Base-by-base conservation (phyloP, 2,888 invertebrate species). In the Maniola hyperantus region DNA sequence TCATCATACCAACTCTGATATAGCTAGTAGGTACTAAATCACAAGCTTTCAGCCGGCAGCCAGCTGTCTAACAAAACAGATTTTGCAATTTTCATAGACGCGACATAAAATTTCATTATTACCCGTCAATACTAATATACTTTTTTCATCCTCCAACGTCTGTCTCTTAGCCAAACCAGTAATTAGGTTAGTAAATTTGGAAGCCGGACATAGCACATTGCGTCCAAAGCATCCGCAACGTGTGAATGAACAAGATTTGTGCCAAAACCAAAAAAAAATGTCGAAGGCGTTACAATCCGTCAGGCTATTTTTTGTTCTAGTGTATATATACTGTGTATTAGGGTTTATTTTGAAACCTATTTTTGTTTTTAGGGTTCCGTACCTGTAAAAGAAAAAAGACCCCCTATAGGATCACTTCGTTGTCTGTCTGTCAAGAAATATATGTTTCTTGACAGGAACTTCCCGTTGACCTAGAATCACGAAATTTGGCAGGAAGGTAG, bases 201-300 rank as follows among this genome's bases (percentile, higher is more conserved):
- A 61, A 61, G 58, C 68, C 67, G 70, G 58, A 57, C 66, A 63
- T 67, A 58, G 51, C 66, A 66, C 67, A 64, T 68, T 60, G 63
- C 63, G 58, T 54, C 46, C 50, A 11, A 42, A 42, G 62, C 62
- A 53, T 53, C 62, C 53, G 53, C 61, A 54, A 65, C 65, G 67
- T 67, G 70, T 73, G 72, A 73, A 73, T 73, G 72, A 71, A 71
- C 70, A 73, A 53, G 62, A 64, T 71, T 71, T 60, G 66, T 68
- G 71, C 70, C 68, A 71, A 70, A 67, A 64, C 34, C 59, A 64
- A 62, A 65, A 58, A 57, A 57, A 57, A n/a, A 53, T n/a, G 26
- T 26, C 50, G 57, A 62, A 62, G 64, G 57, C 61, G 66, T 68
- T 51, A 68, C 53, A 66, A 63, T 50, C 55, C 63, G 61, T 65